Conservation (phyloP, 1,140 invertebrate species). For the Apis laboriosa region DNA sequence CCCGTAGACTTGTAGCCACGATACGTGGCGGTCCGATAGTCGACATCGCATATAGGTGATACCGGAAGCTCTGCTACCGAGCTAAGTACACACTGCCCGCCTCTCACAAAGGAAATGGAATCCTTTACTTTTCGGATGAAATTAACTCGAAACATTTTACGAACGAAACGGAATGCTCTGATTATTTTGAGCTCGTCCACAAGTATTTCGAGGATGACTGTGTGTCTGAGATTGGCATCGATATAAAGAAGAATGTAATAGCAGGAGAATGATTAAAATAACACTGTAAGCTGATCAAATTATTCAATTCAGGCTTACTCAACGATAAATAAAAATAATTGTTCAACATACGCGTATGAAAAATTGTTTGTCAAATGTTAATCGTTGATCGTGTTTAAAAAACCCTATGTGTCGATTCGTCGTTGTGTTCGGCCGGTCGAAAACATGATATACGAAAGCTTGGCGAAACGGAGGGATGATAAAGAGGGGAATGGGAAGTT, state of each 20-base stretch:
- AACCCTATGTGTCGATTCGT: not conserved
- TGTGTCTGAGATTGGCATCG: not conserved
- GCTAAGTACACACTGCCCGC: constrained; percentile 35
- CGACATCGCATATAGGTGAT: constrained; percentile 52
- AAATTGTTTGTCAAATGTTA: not conserved
- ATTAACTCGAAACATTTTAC: constrained; percentile 36
- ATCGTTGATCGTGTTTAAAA: not conserved
- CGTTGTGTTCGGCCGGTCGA: not conserved
- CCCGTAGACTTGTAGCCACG: constrained; percentile 40
- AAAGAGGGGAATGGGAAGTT: not conserved
- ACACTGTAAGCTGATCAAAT: not conserved
- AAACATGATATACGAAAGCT: constrained; percentile 2
- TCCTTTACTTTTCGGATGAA: constrained; percentile 43
- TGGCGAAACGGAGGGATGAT: not conserved
- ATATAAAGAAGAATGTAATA: too few species aligned
- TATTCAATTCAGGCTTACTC: not conserved
- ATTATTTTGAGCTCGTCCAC: constrained; percentile 11
- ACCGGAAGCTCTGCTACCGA: constrained; percentile 32
- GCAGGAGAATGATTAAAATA: too few species aligned
- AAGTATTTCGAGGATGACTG: not conserved
- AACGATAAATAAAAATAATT: constrained; percentile 19
- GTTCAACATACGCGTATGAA: not conserved
- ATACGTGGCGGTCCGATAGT: constrained; percentile 63
- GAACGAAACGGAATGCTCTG: not conserved
- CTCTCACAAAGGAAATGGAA: constrained; percentile 54